These are phyloP conservation scores for Aphidius gifuensis DNA, from an alignment of 1,140 invertebrate genomes.

Conservation along the genomic window DNA sequence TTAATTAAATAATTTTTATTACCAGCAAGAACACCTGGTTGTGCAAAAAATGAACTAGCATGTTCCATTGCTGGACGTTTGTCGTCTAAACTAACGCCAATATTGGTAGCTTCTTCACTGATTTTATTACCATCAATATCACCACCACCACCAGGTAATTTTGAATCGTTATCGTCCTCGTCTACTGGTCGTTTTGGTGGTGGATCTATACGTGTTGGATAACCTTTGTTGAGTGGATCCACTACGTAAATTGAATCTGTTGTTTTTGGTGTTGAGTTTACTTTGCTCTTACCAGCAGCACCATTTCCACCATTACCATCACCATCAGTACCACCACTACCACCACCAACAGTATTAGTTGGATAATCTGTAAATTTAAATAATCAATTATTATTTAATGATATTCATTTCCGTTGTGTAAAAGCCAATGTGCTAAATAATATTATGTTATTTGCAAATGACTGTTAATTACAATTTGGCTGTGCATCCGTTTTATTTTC, in stretches of 20 bases:
- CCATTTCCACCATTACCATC: too few relatives aligned
- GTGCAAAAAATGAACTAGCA: slow-evolving; percentile 86
- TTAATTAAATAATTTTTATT: too few relatives aligned
- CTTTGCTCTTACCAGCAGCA: too few relatives aligned
- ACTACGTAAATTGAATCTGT: slow-evolving; percentile 41
- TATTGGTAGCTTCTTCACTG: slow-evolving; percentile 34
- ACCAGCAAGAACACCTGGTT: slow-evolving; percentile 93
- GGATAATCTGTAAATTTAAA: too few relatives aligned
- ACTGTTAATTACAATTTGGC: too few relatives aligned
- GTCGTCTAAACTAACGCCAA: slow-evolving; percentile 50
- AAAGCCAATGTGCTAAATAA: too few relatives aligned
- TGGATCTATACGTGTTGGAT: slow-evolving; percentile 7
- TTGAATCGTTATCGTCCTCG: slow-evolving; percentile 27
- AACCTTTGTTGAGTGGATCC: slow-evolving; percentile 33
- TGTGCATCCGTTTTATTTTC: too few relatives aligned
- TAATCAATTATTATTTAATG: too few relatives aligned
- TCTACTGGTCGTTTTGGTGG: slow-evolving; percentile 43
- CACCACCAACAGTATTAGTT: too few relatives aligned
- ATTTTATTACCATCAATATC: slow-evolving; percentile 38
- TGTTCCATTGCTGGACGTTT: slow-evolving; percentile 54
- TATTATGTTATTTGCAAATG: too few relatives aligned
- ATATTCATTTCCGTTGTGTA: too few relatives aligned
- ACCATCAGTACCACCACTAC: too few relatives aligned
- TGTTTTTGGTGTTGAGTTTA: slow-evolving; percentile 46
- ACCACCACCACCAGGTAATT: slow-evolving; percentile 25